Evolutionary conservation across 2,797 vertebrate genomes (phyloP).

Genomic region (Sorex maritimensis): DNA sequence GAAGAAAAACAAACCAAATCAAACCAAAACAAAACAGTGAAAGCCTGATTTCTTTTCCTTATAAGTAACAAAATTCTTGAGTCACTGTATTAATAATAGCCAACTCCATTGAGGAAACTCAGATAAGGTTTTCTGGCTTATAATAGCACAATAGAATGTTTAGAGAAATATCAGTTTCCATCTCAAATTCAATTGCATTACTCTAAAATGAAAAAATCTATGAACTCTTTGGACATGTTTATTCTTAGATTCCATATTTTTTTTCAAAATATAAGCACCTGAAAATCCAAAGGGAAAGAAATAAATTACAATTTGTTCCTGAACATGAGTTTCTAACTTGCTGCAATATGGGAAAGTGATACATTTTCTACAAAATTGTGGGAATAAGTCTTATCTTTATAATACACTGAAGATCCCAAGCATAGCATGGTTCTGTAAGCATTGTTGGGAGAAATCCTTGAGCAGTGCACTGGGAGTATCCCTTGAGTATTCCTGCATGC

Average conservation of each 20-base stretch:
- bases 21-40: not conserved
- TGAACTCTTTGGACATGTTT: not conserved
- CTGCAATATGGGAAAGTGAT: not conserved
- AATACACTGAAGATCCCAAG: not conserved
- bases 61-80: not conserved
- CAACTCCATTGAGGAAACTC: not conserved
- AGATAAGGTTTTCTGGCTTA: not conserved
- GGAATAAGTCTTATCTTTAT: conserved; percentile 7
- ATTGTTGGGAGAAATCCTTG: too few relatives aligned
- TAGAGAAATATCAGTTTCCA: conserved; percentile 16
- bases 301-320: not conserved
- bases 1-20: not conserved
- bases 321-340: not conserved
- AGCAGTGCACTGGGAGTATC: too few relatives aligned
- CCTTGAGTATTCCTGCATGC: too few relatives aligned
- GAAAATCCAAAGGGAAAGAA: not conserved
- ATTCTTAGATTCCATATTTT: not conserved
- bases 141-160: not conserved
- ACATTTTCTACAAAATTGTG: not conserved
- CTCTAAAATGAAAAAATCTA: not conserved
- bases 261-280: conserved; percentile 31
- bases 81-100: not conserved
- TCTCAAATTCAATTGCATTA: not conserved
- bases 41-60: conserved; percentile 22
- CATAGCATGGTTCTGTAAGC: too few relatives aligned